Evolutionary conservation across 2,888 invertebrate genomes (phyloP).

Genomic region (Coecobrya sp.): DNA sequence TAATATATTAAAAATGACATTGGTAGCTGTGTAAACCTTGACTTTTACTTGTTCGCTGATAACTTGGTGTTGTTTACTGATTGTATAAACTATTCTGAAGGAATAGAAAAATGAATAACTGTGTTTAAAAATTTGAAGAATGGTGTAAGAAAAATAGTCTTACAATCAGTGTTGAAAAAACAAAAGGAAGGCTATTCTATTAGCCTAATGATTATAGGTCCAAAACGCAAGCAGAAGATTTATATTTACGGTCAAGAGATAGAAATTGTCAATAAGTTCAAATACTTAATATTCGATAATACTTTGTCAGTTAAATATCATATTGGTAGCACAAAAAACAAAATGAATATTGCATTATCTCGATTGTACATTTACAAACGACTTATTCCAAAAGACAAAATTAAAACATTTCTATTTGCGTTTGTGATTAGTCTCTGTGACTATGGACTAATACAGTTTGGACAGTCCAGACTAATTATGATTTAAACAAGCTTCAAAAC

Average conservation of each 20-base stretch:
- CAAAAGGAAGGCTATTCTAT: conserved; percentile 46
- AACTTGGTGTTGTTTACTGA: conserved; percentile 39
- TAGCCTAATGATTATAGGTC: conserved; percentile 7
- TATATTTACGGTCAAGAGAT: neutral
- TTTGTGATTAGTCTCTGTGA: conserved; percentile 5
- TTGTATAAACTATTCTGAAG: neutral
- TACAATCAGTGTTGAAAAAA: conserved; percentile 55
- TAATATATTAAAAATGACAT: conserved; percentile 82
- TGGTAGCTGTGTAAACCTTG: conserved; percentile 19
- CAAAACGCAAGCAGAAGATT: neutral
- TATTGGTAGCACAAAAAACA: conserved; percentile 3
- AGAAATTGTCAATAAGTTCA: conserved; percentile 26
- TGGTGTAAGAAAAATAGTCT: conserved; percentile 50
- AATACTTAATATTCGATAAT: conserved; percentile 39
- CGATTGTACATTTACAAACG: neutral
- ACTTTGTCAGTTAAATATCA: conserved; percentile 46
- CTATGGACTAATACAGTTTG: conserved; percentile 30
- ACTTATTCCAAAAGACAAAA: neutral
- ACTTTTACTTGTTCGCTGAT: conserved; percentile 55
- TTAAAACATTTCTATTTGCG: conserved; percentile 44
- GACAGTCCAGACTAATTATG: neutral
- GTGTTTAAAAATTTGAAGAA: neutral
- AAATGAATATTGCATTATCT: conserved; percentile 32
- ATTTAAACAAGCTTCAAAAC: conserved; percentile 1
- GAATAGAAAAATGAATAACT: conserved; percentile 18